Conservation (phyloP, 2,888 invertebrate species). For the Drosophila yooni region DNA sequence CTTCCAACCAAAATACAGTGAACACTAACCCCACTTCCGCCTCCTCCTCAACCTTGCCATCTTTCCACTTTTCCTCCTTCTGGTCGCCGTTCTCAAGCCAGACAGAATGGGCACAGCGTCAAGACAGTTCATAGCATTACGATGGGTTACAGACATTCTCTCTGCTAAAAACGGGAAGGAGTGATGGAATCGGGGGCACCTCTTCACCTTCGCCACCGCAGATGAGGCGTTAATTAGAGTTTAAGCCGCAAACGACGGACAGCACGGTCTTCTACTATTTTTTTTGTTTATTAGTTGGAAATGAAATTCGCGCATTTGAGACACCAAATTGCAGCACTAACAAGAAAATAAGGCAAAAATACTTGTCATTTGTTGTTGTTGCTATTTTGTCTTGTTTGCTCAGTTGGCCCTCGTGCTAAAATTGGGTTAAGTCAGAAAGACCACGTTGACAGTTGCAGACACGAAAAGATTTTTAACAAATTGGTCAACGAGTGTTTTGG, state of each 20-base stretch:
- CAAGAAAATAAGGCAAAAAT: conserved; percentile 41
- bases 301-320: conserved; percentile 60
- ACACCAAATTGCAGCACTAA: conserved; percentile 53
- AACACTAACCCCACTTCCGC: neutral
- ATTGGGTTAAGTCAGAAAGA: conserved; percentile 47
- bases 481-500: conserved; percentile 2
- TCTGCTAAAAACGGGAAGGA: neutral
- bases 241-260: conserved; percentile 62
- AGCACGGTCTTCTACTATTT: conserved; percentile 27
- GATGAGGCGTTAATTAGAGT: conserved; percentile 81
- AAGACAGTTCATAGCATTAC: conserved; percentile 73
- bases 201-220: conserved; percentile 39
- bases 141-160: conserved; percentile 35
- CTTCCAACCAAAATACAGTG: conserved; percentile 27
- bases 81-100: conserved; percentile 33
- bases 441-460: conserved; percentile 34
- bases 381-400: neutral
- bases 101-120: conserved; percentile 76
- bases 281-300: conserved; percentile 63
- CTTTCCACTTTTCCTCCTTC: conserved; percentile 21
- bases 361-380: conserved; percentile 31
- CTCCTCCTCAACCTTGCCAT: neutral
- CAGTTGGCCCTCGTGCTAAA: conserved; percentile 25
- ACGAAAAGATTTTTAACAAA: conserved; percentile 14
- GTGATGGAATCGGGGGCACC: neutral